Base-by-base conservation (phyloP, 2,888 invertebrate species). In the Parnassius mnemosyne region DNA sequence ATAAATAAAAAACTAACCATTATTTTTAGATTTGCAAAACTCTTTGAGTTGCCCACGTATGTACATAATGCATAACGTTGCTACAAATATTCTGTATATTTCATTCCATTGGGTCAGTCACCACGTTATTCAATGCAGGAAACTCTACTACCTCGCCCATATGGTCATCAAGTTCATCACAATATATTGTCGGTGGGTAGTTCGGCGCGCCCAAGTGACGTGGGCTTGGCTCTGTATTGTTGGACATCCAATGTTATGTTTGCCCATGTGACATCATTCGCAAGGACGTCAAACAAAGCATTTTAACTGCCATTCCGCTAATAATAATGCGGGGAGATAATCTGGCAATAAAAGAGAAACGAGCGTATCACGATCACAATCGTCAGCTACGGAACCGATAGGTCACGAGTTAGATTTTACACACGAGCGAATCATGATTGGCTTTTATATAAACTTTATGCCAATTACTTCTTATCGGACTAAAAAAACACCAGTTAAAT, bases 191-290 rank as follows among this genome's bases (percentile, higher is more conserved):
- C 70, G 74, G 76, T 77, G 78, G 76, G 73, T 73, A 73, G 76
- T 78, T 76, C 66, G 84, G 77, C 85, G 78, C 85, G 77, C 85
- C 85, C 80, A 79, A 66, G 71, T 78, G 78, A 74, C 80, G 79
- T 76, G 78, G 77, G 78, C 69, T 66, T 71, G 79, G 75, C 75
- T 71, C 71, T 77, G 79, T 78, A 80, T 84, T 84, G 83, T 82
- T 69, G 79, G 75, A 71, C 77, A 71, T 72, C 75, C 74, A 75
- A 69, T 76, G 76, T 74, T 72, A 71, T 74, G 71, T 74, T 71
- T 70, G 69, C 67, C 66, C 66, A 65, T 66, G 75, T 84, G 82
- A 83, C 80, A 78, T 83, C 80, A 83, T 66, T 70, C 49, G 64
- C 75, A 76, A 75, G 78, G 77, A 76, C 79, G 74, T 71, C 67